These are phyloP conservation scores for Troilus luridus DNA, from an alignment of 2,888 invertebrate species.

Conservation along the genomic window DNA sequence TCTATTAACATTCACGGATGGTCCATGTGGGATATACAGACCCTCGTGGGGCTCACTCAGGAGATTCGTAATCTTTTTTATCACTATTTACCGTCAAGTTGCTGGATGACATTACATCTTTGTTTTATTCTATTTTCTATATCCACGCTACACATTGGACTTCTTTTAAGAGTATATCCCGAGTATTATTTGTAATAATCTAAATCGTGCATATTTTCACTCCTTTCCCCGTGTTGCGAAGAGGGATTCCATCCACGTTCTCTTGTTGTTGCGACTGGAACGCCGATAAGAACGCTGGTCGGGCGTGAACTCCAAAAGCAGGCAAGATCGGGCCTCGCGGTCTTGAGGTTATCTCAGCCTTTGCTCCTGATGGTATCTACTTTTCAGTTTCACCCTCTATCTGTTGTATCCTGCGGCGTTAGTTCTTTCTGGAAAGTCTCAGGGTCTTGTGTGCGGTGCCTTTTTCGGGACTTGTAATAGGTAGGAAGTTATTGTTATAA, in stretches of 20 bases:
- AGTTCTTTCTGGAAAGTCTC: not conserved
- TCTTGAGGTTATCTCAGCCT: not conserved
- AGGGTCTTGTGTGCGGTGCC: not conserved
- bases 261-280: not conserved
- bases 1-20: too few species aligned
- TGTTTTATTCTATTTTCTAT: too few species aligned
- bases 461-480: not conserved
- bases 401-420: not conserved
- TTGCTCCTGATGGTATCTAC: not conserved
- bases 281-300: not conserved
- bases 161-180: too few species aligned
- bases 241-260: not conserved
- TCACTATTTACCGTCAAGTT: too few species aligned
- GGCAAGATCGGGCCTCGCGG: not conserved
- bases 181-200: too few species aligned
- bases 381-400: conserved; percentile 11
- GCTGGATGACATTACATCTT: too few species aligned
- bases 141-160: too few species aligned
- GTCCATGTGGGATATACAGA: too few species aligned
- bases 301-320: conserved; percentile 20
- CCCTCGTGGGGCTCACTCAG: too few species aligned
- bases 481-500: not conserved
- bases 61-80: too few species aligned
- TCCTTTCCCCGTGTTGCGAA: not conserved
- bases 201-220: not conserved